Conservation (phyloP, 2,888 invertebrate species). For the Heterodera filipjevi region DNA sequence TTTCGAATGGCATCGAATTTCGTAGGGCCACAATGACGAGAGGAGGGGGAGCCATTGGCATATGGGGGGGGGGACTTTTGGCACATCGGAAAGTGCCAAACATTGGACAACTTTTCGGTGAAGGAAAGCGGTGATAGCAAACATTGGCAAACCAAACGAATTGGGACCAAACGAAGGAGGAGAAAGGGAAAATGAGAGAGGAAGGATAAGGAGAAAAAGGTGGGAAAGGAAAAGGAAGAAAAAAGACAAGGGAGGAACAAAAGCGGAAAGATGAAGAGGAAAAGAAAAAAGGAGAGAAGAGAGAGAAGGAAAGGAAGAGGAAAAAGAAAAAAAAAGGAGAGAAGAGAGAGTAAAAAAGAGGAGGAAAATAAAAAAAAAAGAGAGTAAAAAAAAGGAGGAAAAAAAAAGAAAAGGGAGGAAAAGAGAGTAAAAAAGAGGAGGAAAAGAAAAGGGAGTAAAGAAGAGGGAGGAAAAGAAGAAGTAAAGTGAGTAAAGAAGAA, state of each 20-base stretch:
- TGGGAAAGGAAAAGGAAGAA: slow-evolving; percentile 6
- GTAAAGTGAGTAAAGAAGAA: too few relatives aligned
- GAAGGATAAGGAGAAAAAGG: slow-evolving; percentile 14
- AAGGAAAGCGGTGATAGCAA: neutral
- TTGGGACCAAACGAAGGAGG: too few relatives aligned
- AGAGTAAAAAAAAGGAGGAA: too few relatives aligned
- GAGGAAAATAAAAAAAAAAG: too few relatives aligned
- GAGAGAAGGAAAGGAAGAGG: too few relatives aligned
- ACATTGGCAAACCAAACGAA: slow-evolving; percentile 1
- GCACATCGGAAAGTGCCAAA: slow-evolving; percentile 12
- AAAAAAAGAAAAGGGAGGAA: too few relatives aligned
- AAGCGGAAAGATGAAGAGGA: neutral
- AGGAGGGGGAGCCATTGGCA: neutral
- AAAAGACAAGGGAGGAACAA: slow-evolving; percentile 16
- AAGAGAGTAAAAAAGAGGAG: too few relatives aligned
- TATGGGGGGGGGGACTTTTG: neutral
- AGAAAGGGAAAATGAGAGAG: neutral
- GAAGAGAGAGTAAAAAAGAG: too few relatives aligned
- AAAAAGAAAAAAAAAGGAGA: too few relatives aligned
- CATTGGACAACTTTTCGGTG: slow-evolving; percentile 20
- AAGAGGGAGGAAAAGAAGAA: too few relatives aligned
- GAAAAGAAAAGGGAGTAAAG: too few relatives aligned
- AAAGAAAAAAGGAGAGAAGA: too few relatives aligned
- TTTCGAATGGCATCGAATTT: slow-evolving; percentile 5
- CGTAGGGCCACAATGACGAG: neutral